These are phyloP conservation scores for Sipha maydis DNA, from an alignment of 2,888 invertebrate species.

Conservation along the genomic window DNA sequence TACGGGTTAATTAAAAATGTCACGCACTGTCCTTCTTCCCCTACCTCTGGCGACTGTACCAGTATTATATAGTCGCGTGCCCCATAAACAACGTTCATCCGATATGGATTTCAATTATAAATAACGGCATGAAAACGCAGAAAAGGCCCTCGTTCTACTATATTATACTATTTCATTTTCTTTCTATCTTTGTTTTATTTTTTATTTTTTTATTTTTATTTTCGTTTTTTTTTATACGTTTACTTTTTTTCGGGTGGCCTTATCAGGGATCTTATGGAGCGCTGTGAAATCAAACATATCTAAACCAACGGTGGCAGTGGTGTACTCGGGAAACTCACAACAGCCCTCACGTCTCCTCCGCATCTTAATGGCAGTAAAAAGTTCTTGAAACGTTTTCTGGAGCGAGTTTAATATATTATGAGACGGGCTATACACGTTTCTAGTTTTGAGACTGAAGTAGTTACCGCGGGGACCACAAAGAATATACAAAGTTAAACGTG, in stretches of 20 bases:
- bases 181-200: background rate
- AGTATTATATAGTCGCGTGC: background rate
- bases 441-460: background rate
- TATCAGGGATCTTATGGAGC: background rate
- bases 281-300: background rate
- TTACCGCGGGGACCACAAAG: too few relatives aligned
- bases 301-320: background rate
- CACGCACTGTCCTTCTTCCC: background rate
- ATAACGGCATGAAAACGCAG: background rate
- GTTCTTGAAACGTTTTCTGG: conserved; percentile 33
- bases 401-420: background rate
- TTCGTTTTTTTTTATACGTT: background rate
- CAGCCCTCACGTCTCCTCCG: background rate
- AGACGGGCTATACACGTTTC: background rate
- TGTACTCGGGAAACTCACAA: background rate
- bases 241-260: background rate
- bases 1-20: conserved; percentile 35
- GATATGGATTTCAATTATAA: conserved; percentile 56
- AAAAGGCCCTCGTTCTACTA: background rate
- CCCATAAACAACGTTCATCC: conserved; percentile 47
- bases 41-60: background rate
- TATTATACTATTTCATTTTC: background rate
- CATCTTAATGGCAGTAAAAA: background rate
- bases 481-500: too few relatives aligned
- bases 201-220: background rate